Percentiles rank a stretch among this genome's conserved stretches.
Evolutionary conservation across 2,888 invertebrate genomes (phyloP).

Genomic region (Mythimna vitellina): DNA sequence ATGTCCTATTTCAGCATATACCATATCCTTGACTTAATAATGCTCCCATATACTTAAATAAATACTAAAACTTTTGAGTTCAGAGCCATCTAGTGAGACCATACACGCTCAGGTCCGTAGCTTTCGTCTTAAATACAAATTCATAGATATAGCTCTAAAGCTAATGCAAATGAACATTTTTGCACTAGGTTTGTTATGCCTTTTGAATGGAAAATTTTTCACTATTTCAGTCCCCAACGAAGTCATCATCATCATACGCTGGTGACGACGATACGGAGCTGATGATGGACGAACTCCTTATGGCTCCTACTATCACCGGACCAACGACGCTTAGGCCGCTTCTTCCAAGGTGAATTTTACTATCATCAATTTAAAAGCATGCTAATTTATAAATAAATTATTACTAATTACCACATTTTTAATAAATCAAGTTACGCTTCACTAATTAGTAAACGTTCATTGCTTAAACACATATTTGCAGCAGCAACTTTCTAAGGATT

Average conservation of each 20-base stretch:
- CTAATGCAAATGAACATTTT: no score
- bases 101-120: no score
- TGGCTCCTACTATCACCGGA: constrained; percentile 94
- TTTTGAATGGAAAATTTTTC: constrained; percentile 73
- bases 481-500: constrained; percentile 9
- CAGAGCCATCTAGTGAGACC: no score
- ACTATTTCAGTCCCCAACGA: constrained; percentile 91
- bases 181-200: constrained; percentile 57
- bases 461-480: constrained; percentile 19
- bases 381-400: not conserved
- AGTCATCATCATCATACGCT: constrained; percentile 92
- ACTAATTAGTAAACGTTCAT: not conserved
- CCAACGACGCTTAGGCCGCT: constrained; percentile 93
- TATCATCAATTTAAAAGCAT: not conserved
- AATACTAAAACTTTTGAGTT: no score
- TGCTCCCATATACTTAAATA: no score
- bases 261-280: constrained; percentile 94
- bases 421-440: not conserved
- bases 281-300: constrained; percentile 95
- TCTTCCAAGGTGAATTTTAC: constrained; percentile 91
- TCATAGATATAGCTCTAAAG: not conserved
- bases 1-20: no score
- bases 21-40: no score
- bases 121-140: no score
- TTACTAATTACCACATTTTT: not conserved